Evolutionary conservation across 2,113 vertebrate species (phyloP).

Genomic region (Lepidothrix coronata): DNA sequence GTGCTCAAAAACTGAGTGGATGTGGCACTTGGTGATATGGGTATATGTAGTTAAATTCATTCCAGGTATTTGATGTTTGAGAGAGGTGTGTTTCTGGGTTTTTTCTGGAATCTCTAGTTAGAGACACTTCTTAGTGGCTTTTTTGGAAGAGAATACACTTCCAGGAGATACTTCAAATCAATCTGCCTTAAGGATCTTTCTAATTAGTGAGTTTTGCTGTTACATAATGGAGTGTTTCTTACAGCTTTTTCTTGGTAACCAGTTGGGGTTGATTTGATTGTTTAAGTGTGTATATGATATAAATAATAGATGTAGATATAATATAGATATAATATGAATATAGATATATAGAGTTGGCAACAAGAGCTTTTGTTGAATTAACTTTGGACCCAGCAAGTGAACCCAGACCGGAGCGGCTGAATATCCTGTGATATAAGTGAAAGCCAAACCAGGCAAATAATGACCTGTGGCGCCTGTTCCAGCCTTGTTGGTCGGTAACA

Average conservation of each 20-base stretch:
- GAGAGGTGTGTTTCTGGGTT: neutral
- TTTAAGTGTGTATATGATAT: neutral
- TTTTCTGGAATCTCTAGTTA: neutral
- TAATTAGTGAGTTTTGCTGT: neutral
- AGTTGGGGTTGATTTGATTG: neutral
- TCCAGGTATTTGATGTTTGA: neutral
- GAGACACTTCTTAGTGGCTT: neutral
- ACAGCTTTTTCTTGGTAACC: neutral
- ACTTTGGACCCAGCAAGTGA: neutral
- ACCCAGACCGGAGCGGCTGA: neutral
- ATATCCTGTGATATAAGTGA: neutral
- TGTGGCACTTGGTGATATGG: neutral
- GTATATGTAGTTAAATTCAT: neutral
- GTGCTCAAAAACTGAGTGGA: neutral
- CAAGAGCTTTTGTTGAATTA: neutral
- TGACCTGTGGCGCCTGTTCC: neutral
- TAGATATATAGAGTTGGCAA: neutral
- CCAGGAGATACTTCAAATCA: neutral
- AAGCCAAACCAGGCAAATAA: neutral
- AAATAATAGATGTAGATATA: neutral
- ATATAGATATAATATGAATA: neutral
- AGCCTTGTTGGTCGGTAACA: neutral
- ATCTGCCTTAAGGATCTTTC: neutral
- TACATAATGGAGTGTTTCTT: neutral
- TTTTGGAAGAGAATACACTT: neutral